Percentiles rank a stretch among this genome's conserved stretches.
phyloP scores from a whole-genome alignment of 1,140 invertebrate genomes.

The Cepaea nemoralis region DNA sequence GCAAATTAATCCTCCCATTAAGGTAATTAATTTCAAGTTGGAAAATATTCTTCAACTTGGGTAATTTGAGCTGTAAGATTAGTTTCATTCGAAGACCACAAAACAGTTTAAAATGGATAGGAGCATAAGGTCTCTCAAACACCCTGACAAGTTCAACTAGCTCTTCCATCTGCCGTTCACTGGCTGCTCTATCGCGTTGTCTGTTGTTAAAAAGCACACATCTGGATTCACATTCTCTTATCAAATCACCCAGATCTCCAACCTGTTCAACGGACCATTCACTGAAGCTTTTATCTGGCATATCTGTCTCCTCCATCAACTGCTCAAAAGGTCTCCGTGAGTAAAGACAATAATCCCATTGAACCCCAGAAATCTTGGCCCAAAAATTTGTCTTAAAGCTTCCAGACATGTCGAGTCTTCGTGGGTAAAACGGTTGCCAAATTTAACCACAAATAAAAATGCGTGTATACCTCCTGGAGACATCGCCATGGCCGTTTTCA shows the following conservation, averaged over 20 bases:
- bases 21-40: not conserved
- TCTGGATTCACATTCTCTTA: not conserved
- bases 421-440: not conserved
- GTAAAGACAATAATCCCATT: not conserved
- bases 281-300: not conserved
- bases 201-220: conserved; percentile 3
- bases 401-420: not conserved
- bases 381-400: not conserved
- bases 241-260: not conserved
- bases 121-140: not conserved
- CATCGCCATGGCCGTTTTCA: not conserved
- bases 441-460: conserved; percentile 3
- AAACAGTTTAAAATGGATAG: not conserved
- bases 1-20: not conserved
- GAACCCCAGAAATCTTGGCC: not conserved
- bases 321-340: conserved; percentile 3
- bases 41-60: not conserved
- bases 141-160: not conserved
- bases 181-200: not conserved
- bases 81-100: not conserved
- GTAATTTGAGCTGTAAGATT: not conserved
- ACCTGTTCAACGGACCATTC: not conserved
- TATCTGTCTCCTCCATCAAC: not conserved
- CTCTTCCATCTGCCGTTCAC: not conserved
- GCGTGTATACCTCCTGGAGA: not conserved